phyloP scores from a whole-genome alignment of 1,140 invertebrate genomes.

The Orussus abietinus region DNA sequence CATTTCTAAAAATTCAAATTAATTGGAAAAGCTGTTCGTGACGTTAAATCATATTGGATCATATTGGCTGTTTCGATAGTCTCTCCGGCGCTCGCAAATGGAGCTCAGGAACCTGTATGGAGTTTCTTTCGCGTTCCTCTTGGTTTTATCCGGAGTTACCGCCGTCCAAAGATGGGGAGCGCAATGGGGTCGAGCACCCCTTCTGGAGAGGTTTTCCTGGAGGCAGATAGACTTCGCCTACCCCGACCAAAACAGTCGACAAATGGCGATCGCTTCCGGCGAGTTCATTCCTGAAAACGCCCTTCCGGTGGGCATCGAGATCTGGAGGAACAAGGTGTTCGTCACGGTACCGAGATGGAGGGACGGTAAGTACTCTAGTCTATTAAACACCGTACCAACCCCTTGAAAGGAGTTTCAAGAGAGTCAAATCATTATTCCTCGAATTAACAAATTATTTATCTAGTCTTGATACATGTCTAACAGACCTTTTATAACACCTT shows the following conservation, averaged over 20 bases:
- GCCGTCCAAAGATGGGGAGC: conserved; percentile 12
- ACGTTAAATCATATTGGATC: too few species aligned
- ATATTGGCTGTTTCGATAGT: too few species aligned
- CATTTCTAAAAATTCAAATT: too few species aligned
- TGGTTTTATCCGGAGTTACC: conserved; percentile 2
- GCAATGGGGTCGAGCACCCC: conserved; percentile 38
- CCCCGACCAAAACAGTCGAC: conserved; percentile 57
- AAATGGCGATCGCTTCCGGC: conserved; percentile 61
- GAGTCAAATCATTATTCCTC: too few species aligned
- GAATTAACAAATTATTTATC: too few species aligned
- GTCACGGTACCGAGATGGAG: conserved; percentile 74
- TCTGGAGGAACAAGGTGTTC: conserved; percentile 73
- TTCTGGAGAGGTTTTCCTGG: conserved; percentile 71
- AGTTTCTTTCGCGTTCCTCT: too few species aligned
- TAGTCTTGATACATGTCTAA: too few species aligned
- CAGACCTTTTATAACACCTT: too few species aligned
- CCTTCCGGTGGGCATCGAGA: conserved; percentile 73
- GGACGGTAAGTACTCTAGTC: conserved; percentile 50
- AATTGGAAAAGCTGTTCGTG: too few species aligned
- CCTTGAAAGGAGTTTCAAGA: not conserved
- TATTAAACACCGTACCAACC: not conserved
- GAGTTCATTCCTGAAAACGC: conserved; percentile 69
- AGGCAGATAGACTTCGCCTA: conserved; percentile 71
- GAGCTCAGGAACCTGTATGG: too few species aligned
- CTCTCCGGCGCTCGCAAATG: too few species aligned